Base-by-base conservation (phyloP, 2,113 vertebrate genomes). In the Kobus ellipsiprymnus region DNA sequence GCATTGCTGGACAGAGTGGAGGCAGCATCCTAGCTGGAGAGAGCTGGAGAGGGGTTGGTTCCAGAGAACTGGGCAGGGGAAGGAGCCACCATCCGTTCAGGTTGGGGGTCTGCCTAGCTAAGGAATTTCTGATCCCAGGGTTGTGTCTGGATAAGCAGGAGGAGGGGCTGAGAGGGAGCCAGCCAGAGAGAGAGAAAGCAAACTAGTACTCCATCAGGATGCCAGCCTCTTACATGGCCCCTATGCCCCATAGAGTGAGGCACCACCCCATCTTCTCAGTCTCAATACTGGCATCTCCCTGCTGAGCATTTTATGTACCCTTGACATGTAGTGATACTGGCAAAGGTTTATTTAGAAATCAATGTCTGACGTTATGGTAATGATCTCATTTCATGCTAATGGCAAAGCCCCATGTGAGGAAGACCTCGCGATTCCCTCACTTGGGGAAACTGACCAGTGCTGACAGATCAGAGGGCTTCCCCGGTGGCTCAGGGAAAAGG, bases 41-140 rank as follows among this genome's bases (percentile, higher is more conserved):
- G 30, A n/a, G 30, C 57, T 33, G 16, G 44, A 60, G 83, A 25
- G 1, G 27, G 48, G 54, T 15, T 29, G 52, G 3, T 13, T 44
- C 17, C 15, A 17, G n/a, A 62, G 81, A 55, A 15, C 1, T 1
- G 19, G 30, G 46, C 0, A 0, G 12, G 30, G 80, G 55, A n/a
- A 54, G n/a, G 57, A 59, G 29, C 5, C 1, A 0, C 14, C 13
- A 5, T 15, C 15, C 13, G 27, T 1, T 57, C 0, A 17, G 81
- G 12, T 5, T n/a, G 62, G 52, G n/a, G 4, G 6, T 89, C 62
- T 80, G 74, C 29, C 46, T 9, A 16, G 21, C 55, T 84, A 40
- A 81, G 46, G 83, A 23, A 21, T 89, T 93, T 85, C 78, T 64
- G 21, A 74, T 52, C 3, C 12, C n/a, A 87, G 40, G 57, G 13